Evolutionary conservation across 2,113 vertebrate genomes (phyloP), one percentile per base, ranked within the genome.

Genomic region (Fregata magnificens): DNA sequence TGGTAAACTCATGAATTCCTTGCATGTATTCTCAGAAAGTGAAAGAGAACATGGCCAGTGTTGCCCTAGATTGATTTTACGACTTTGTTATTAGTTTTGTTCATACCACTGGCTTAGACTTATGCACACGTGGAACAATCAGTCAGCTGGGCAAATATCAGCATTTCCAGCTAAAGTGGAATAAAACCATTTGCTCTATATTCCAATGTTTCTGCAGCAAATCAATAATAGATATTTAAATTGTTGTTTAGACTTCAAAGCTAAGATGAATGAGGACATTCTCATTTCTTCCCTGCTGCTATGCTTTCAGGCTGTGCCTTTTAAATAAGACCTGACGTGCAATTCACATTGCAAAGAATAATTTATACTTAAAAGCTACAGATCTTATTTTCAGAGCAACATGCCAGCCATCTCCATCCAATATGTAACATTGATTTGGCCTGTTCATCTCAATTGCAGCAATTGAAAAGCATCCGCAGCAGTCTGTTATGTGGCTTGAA

Each of bases 171-270:
- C 31, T 90, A 58, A 71, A 85, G 56, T 63, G 49, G 83, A 82
- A 91, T 63, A 82, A 89, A 89, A n/a, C 12, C 15, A 82, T 80
- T 84, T 84, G 38, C 69, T 87, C 42, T 22, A 84, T 79, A 52
- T 74, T 71, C 40, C 56, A 5, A 2, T 63, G 32, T 61, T 94
- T 82, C 78, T 79, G 52, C 17, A 84, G 52, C n/a, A 85, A 76
- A 93, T 76, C 86, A 91, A 59, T 87, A 93, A 82, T 32, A 79
- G 14, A 62, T 82, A 82, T 88, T 91, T 91, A 86, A 92, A 86
- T 74, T 71, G 73, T 29, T 87, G 40, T 78, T 95, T 63, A 84
- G 73, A 71, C 47, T 79, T 87, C 70, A 91, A 91, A 94, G 76
- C 38, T 88, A 62, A 92, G 71, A 93, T 49, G 44, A 78, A 94